phyloP scores from a whole-genome alignment of 2,113 vertebrate species.

The Maccullochella peelii region DNA sequence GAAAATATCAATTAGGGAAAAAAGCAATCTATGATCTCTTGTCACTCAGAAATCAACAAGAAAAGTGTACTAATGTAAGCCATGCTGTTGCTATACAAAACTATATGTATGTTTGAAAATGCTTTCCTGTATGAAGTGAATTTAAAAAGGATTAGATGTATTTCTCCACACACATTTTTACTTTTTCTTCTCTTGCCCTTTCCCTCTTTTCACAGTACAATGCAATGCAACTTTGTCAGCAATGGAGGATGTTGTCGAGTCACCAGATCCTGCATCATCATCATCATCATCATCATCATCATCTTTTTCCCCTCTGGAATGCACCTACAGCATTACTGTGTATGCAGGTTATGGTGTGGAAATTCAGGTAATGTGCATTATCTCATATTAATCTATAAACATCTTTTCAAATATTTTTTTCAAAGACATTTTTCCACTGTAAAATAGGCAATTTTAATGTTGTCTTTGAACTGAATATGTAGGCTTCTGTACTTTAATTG shows the following conservation, averaged over 20 bases:
- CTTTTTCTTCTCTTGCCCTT: slow-evolving; percentile 28
- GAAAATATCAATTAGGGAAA: not conserved
- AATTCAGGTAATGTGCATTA: slow-evolving; percentile 86
- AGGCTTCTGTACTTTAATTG: not conserved
- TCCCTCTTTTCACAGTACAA: slow-evolving; percentile 81
- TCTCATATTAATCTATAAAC: not conserved
- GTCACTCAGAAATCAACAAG: not conserved
- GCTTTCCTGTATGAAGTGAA: not conserved
- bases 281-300: slow-evolving; percentile 82
- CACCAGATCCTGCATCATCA: slow-evolving; percentile 83
- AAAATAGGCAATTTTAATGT: not conserved
- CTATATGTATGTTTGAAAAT: not conserved
- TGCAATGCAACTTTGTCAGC: slow-evolving; percentile 90
- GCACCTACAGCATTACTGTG: slow-evolving; percentile 92
- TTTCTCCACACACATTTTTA: not conserved
- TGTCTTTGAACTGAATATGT: not conserved
- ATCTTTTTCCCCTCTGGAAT: slow-evolving; percentile 86
- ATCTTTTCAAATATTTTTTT: not conserved
- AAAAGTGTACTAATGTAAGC: slow-evolving; percentile 1
- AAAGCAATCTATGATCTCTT: not conserved
- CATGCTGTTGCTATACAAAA: not conserved
- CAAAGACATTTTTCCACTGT: not conserved
- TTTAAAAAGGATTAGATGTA: not conserved
- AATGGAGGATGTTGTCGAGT: slow-evolving; percentile 90
- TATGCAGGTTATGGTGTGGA: slow-evolving; percentile 92